Evolutionary conservation across 2,888 invertebrate genomes (phyloP), one percentile per base, ranked within the genome.

Genomic region (Odontomyia ornata): DNA sequence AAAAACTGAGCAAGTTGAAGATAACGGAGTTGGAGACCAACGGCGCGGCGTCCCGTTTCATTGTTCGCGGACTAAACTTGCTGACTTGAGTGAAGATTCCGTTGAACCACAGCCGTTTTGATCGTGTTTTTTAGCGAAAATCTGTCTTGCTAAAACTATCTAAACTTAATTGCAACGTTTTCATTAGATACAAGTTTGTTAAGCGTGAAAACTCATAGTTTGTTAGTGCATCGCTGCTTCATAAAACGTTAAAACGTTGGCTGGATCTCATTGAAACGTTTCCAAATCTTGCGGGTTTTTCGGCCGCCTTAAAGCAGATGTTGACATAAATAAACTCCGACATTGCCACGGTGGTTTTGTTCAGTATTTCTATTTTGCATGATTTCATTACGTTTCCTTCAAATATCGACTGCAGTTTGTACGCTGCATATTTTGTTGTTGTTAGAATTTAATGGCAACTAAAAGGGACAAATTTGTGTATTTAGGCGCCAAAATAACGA

Each of bases 261-360:
- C 77, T 78, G 79, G 80, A 80, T 80, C 80, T 80, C 56, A 67
- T 67, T 67, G 71, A 27, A 52, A 47, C 56, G 7, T 57, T 28
- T 25, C 27, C 46, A 23, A 62, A 46, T 11, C 25, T 52, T 47
- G 47, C 56, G 52, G 71, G 47, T 67, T 23, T 67, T 25, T 21
- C 43, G n/a, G 43, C 18, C 56, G 43, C 28, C 56, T n/a, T n/a
- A n/a, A 56, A 5, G 56, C 56, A 27, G 60, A 56, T 57, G 36
- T 73, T 60, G 43, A 73, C 27, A 73, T 73, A 73, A 73, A 73
- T 73, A 57, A 73, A 73, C 57, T 73, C 60, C 27, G 73, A 73
- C 73, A 73, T 60, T 36, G 73, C 25, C 73, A 43, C 60, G 71
- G 73, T 30, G 36, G 69, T 69, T 69, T 47, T 36, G 36, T 36